phyloP scores from a whole-genome alignment of 2,113 vertebrate genomes.

The Chloroceryle aenea region DNA sequence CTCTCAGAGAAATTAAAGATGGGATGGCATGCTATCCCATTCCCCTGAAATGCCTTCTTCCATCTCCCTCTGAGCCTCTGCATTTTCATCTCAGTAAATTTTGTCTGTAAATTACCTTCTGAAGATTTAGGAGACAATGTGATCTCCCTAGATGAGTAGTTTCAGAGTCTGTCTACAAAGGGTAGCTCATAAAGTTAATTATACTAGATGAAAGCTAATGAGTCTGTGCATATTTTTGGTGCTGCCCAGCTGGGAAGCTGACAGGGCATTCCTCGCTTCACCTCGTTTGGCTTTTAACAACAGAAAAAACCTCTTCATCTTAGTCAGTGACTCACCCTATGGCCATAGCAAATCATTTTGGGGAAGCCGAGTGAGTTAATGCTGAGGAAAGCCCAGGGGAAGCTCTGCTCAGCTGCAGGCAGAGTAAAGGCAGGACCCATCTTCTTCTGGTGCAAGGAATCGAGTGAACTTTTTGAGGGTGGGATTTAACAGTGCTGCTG shows the following conservation, averaged over 20 bases:
- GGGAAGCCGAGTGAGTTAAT: background rate
- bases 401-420: background rate
- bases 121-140: background rate
- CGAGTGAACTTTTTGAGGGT: background rate
- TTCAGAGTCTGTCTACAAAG: background rate
- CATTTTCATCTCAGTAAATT: background rate
- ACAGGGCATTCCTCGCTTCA: background rate
- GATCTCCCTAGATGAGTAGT: background rate
- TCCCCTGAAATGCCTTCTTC: background rate
- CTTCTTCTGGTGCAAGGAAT: background rate
- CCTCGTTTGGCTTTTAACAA: background rate
- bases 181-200: background rate
- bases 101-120: background rate
- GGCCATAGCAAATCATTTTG: background rate
- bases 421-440: background rate
- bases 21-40: background rate
- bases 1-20: background rate
- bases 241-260: slow-evolving; percentile 6
- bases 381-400: background rate
- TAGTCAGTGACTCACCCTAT: background rate
- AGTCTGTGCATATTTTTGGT: background rate
- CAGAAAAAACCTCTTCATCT: background rate
- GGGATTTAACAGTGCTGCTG: background rate
- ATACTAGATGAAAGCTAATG: background rate
- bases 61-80: background rate